Evolutionary conservation across 2,797 vertebrate species (phyloP), one percentile per base, ranked within the genome.

Genomic region (Perodicticus potto): DNA sequence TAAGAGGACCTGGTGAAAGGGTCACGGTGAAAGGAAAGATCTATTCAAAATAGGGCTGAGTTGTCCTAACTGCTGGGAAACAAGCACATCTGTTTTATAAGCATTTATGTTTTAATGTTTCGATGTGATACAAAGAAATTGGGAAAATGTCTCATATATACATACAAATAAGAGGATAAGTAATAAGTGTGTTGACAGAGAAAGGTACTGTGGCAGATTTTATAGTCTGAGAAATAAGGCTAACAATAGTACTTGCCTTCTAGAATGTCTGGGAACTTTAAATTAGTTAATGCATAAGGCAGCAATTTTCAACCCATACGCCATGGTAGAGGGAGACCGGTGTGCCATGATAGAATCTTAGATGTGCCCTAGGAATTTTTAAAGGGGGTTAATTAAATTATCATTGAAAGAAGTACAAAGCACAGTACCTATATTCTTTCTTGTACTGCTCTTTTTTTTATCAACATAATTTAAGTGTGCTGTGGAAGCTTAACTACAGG

Each of bases 21-120:
- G 25, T 90, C 37, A 57, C 5, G 37, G 12, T 29, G 17, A 83
- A 57, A 85, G 61, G 27, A 65, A 82, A 95, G 63, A 85, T 17
- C 3, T 9, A 37, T 63, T 94, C 67, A 86, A 83, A 82, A 45
- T 91, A 32, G 8, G 29, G 12, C 13, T 74, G 14, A 74, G 49
- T 76, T 67, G 88, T 29, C 17, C 69, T 32, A 11, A 81, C 29
- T 80, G 40, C 69, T 72, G 40, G 61, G 63, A 93, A 90, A 83
- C 45, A 81, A 70, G 32, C 89, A 13, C 70, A 40, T 84, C 67
- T 61, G 6, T 69, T 83, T 84, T 88, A 74, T 82, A 94, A 89
- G 72, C 49, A 85, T 91, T 94, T 86, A 55, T 91, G 63, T 93
- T 93, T 94, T 57, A 84, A 17, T 83, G 73, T 93, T 93, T 94